These are phyloP conservation scores for Python bivittatus DNA, from an alignment of 2,113 vertebrate species.

Conservation along the genomic window DNA sequence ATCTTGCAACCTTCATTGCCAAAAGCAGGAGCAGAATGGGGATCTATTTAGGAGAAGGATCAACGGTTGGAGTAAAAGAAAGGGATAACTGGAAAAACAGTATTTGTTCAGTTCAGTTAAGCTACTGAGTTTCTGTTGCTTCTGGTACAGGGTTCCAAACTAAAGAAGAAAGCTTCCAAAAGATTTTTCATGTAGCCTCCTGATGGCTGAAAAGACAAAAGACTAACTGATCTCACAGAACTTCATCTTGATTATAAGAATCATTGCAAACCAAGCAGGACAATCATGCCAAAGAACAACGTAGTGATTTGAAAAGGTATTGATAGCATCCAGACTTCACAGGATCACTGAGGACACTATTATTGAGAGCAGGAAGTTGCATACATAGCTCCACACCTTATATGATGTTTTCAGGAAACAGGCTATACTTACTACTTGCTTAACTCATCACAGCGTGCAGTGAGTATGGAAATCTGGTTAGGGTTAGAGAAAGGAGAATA, in stretches of 20 bases:
- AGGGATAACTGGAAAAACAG: not conserved
- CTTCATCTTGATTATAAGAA: not conserved
- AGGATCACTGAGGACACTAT: not conserved
- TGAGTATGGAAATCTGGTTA: conserved; percentile 39
- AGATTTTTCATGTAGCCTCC: not conserved
- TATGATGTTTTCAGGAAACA: not conserved
- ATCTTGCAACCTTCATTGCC: not conserved
- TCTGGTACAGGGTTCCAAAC: not conserved
- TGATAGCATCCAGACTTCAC: not conserved
- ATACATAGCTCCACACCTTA: not conserved
- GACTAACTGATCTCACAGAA: not conserved
- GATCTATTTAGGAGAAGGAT: not conserved
- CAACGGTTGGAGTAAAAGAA: not conserved
- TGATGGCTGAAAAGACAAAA: not conserved
- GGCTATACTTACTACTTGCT: conserved; percentile 45
- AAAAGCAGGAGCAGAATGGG: not conserved
- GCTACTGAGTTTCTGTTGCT: not conserved
- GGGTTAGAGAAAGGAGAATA: conserved; percentile 31
- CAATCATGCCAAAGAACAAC: conserved; percentile 25
- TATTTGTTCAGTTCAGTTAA: not conserved
- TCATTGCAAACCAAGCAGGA: conserved; percentile 29
- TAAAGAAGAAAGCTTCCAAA: not conserved
- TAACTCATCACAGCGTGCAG: conserved; percentile 43
- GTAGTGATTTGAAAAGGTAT: not conserved
- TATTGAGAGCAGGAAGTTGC: not conserved